A percentile compares a stretch with the other conserved stretches of the same genome.
phyloP scores from a whole-genome alignment of 1,140 invertebrate genomes.

The Papilio polytes region DNA sequence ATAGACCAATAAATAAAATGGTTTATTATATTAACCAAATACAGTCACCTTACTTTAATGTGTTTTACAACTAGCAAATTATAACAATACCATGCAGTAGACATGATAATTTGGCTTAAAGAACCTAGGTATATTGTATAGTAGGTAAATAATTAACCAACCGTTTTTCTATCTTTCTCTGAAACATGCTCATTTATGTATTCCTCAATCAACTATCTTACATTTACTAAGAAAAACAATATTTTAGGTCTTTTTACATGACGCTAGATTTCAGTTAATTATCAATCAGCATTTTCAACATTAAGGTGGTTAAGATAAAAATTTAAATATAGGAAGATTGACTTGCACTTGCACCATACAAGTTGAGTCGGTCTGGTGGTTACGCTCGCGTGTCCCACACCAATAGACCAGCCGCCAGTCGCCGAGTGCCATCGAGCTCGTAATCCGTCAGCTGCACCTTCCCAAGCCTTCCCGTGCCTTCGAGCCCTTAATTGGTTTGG shows the following conservation, averaged over 20 bases:
- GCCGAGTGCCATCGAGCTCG: constrained; percentile 79
- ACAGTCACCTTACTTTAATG: background rate
- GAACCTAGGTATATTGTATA: background rate
- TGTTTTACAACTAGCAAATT: background rate
- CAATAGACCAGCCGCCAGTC: constrained; percentile 65
- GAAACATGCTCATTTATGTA: background rate
- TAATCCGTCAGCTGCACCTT: constrained; percentile 76
- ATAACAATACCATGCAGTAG: background rate
- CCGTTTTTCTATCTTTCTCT: background rate
- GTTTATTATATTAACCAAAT: background rate
- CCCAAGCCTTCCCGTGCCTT: constrained; percentile 72
- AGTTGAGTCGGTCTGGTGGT: constrained; percentile 47
- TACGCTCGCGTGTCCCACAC: constrained; percentile 67
- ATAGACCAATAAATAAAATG: background rate
- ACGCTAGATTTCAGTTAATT: no score
- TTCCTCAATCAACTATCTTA: background rate
- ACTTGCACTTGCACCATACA: constrained; percentile 32
- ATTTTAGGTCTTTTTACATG: no score
- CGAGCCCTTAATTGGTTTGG: constrained; percentile 81
- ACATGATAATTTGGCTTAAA: background rate
- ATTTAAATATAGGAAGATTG: background rate
- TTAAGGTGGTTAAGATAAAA: background rate
- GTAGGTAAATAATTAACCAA: background rate
- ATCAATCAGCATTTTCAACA: no score
- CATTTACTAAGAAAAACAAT: no score